Evolutionary conservation across 1,140 invertebrate genomes (phyloP).

Genomic region (Sarcophaga peregrina): DNA sequence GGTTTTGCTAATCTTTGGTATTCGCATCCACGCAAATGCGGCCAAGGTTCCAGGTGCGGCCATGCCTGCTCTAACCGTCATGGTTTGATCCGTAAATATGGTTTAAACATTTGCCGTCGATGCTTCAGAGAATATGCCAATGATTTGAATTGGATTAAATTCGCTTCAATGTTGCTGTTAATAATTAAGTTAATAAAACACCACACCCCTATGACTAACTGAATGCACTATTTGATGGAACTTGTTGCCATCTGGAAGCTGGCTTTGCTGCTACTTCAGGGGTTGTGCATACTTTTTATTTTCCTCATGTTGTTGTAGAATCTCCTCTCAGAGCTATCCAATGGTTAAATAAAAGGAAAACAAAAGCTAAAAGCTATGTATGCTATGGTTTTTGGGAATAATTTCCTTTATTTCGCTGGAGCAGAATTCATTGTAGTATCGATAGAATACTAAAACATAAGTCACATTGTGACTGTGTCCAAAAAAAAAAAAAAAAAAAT

Average conservation of each 20-base stretch:
- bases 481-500: too few species aligned
- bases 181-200: constrained; percentile 23
- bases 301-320: constrained; percentile 39
- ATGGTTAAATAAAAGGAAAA: constrained; percentile 36
- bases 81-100: constrained; percentile 97
- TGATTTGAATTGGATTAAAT: constrained; percentile 71
- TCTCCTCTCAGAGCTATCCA: constrained; percentile 14
- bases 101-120: constrained; percentile 96
- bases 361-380: too few species aligned
- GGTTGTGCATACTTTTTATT: neutral
- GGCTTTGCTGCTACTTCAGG: constrained; percentile 10
- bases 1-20: constrained; percentile 97
- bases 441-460: too few species aligned
- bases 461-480: too few species aligned
- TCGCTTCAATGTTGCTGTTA: neutral
- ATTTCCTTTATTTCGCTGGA: too few species aligned
- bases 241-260: constrained; percentile 24
- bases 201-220: constrained; percentile 20
- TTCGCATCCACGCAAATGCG: constrained; percentile 95
- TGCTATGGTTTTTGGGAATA: too few species aligned
- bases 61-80: constrained; percentile 97
- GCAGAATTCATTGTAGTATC: too few species aligned
- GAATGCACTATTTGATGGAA: constrained; percentile 75
- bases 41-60: constrained; percentile 94
- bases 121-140: constrained; percentile 99